These are phyloP conservation scores for Araneus ventricosus DNA, from an alignment of 1,140 invertebrate genomes.

Conservation along the genomic window DNA sequence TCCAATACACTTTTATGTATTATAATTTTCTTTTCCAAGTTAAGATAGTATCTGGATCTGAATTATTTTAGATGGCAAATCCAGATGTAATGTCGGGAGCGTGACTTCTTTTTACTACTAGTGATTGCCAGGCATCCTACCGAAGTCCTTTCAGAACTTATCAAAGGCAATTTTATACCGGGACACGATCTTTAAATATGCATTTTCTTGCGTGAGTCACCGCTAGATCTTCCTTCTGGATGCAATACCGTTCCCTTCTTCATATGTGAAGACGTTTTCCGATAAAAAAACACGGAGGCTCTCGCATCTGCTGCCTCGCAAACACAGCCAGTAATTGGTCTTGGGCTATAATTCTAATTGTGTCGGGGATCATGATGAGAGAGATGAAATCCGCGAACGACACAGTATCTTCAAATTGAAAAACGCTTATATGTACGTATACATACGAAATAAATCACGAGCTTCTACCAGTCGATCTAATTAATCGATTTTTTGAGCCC, in stretches of 20 bases:
- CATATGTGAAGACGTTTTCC: slow-evolving; percentile 37
- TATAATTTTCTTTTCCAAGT: too few species aligned
- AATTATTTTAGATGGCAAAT: too few species aligned
- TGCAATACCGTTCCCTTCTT: slow-evolving; percentile 4
- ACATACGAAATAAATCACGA: slow-evolving; percentile 63
- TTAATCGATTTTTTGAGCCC: slow-evolving; percentile 61
- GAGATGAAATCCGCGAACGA: slow-evolving; percentile 27
- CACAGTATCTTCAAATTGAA: slow-evolving; percentile 39
- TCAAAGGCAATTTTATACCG: slow-evolving; percentile 13
- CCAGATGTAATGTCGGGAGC: background rate
- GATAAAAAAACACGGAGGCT: slow-evolving; percentile 10
- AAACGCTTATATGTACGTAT: slow-evolving; percentile 28
- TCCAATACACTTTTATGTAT: too few species aligned
- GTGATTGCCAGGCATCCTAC: background rate
- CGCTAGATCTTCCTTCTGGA: background rate
- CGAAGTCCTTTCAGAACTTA: background rate
- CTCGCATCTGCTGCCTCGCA: slow-evolving; percentile 50
- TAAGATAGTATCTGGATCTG: too few species aligned
- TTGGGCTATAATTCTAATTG: slow-evolving; percentile 63
- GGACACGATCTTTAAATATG: slow-evolving; percentile 29
- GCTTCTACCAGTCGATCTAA: slow-evolving; percentile 15
- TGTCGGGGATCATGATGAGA: background rate
- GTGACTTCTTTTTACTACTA: background rate
- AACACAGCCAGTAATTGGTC: slow-evolving; percentile 60
- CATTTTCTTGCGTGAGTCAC: slow-evolving; percentile 34